phyloP scores from a whole-genome alignment of 2,797 vertebrate species.

The Columba guinea region DNA sequence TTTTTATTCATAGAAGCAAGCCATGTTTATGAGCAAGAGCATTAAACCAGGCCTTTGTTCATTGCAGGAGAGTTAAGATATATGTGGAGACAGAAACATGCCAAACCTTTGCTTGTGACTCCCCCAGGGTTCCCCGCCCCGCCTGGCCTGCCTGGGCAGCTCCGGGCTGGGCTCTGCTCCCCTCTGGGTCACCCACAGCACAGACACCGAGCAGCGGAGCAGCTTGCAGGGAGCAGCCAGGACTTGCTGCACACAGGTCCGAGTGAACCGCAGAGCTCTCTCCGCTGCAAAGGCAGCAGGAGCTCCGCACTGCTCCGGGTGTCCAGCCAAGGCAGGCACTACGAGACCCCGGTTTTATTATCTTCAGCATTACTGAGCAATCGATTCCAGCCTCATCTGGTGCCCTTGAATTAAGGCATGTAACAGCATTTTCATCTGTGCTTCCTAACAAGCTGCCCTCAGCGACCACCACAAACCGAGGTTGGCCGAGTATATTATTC shows the following conservation, averaged over 20 bases:
- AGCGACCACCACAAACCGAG: accelerated
- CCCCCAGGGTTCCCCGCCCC: not conserved
- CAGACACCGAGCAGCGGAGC: not conserved
- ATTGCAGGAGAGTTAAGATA: not conserved
- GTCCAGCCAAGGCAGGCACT: not conserved
- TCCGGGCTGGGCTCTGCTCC: no score
- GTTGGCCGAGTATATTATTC: accelerated
- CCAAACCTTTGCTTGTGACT: not conserved
- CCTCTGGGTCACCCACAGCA: no score
- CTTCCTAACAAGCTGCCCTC: not conserved
- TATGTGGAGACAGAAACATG: not conserved
- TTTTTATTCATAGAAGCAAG: not conserved
- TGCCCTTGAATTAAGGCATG: not conserved
- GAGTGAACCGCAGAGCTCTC: not conserved
- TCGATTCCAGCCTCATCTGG: not conserved
- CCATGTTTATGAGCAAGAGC: not conserved
- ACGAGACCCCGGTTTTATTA: not conserved
- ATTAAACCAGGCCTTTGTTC: not conserved
- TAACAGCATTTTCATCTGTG: not conserved
- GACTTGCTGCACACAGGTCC: no score
- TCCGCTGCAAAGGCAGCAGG: not conserved
- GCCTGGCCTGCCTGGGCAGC: not conserved
- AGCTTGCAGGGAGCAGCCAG: not conserved
- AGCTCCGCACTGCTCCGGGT: not conserved
- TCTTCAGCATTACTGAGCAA: not conserved